Evolutionary conservation across 2,113 vertebrate genomes (phyloP), one percentile per base, ranked within the genome.

Genomic region (Notechis scutatus): DNA sequence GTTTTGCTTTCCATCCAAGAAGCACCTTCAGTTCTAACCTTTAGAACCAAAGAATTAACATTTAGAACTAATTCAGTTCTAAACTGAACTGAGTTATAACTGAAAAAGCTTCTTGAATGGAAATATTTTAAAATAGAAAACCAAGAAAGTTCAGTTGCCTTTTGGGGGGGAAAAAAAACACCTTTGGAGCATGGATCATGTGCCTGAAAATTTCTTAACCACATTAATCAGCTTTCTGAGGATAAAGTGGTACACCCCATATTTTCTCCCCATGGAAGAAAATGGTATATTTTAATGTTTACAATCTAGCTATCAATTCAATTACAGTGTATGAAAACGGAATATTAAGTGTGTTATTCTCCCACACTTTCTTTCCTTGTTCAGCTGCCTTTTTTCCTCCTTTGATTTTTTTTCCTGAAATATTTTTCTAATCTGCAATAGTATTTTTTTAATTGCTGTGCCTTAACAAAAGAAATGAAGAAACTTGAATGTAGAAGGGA

Each of bases 401-500:
- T 85, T 90, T 74, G 57, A 50, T 14, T 69, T 61, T 14, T 59
- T 8, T 52, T 23, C 23, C 23, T 20, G 45, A 64, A 93, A 59
- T 64, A 39, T 52, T 90, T 90, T 42, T 93, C 52, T 29, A 52
- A 45, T 20, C 47, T 39, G 24, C 34, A 12, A 12, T 45, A 45
- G 39, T 54, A 88, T 91, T 87, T 74, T 23, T 90, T 10, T 52
- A 86, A 85, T 90, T 90, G 56, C 55, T 54, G 92, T 90, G 89
- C 92, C 92, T 93, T 90, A 90, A 93, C 12, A 61, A n/a, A 45
- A 55, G 39, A 87, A 86, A 90, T 54, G 74, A 90, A 93, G 92
- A 61, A 87, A 90, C 61, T 9, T 52, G n/a, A 64, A 90, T 42
- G 23, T 39, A 34, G 14, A 57, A 59, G 14, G 21, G 52, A 54